Evolutionary conservation across 2,888 invertebrate genomes (phyloP), one percentile per base, ranked within the genome.

Genomic region (Drosophila seclusa): DNA sequence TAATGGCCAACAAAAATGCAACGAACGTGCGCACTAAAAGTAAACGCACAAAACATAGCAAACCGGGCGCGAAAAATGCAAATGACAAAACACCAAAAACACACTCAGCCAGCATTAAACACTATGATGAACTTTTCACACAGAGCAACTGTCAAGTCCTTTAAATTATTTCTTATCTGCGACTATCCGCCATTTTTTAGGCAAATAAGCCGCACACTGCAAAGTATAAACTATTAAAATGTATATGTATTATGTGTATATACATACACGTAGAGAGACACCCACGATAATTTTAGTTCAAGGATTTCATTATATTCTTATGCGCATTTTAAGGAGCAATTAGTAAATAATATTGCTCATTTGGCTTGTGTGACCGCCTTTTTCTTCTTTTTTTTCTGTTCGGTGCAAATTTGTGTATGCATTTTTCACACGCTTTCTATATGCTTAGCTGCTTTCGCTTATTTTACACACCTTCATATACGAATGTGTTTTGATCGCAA

Each of bases 401-500:
- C 4, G 7, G 4, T 59, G 62, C 59, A 60, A 34, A 62, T 71
- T 79, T 79, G 21, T 71, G 71, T 65, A 78, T 71, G 64, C 65
- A 57, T 60, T 75, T 72, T 73, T 71, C 40, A 49, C 62, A 40
- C 29, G 48, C 38, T 45, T 58, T 45, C 27, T 24, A 53, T 10
- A 18, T 8, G 10, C 5, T 24, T 36, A n/a, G 31, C 10, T 53
- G 58, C 52, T 57, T 10, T 21, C 6, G 55, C 31, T 49, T 36
- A 16, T 38, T 49, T 31, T 21, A 85, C 89, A 65, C 82, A 85
- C 85, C 88, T 89, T 89, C 89, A 89, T 79, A 83, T 65, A 83
- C 76, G 71, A 62, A 29, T 68, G 49, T 16, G 40, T 60, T 68
- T 55, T 38, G 31, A 50, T 7, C 45, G 45, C 45, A 49, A 68